Evolutionary conservation across 2,888 invertebrate species (phyloP).

Genomic region (Aphodius granarius): DNA sequence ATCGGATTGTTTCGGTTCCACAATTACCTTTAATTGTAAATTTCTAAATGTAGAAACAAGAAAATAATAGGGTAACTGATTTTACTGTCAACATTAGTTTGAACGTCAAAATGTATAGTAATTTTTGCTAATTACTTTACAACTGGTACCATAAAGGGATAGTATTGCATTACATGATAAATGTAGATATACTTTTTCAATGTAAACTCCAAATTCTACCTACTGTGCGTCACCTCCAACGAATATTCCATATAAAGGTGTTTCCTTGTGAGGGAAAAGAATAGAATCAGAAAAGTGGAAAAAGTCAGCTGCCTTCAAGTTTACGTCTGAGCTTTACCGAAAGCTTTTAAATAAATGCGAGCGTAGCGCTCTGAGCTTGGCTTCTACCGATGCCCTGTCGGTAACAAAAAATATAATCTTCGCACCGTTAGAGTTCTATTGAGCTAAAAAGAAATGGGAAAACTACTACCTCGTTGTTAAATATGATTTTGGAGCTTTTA

Average conservation of each 20-base stretch:
- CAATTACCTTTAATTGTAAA: no score
- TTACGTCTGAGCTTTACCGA: background rate
- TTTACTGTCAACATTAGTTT: no score
- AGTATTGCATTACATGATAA: no score
- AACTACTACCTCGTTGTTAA: background rate
- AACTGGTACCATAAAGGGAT: no score
- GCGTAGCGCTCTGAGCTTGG: background rate
- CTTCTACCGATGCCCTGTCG: background rate
- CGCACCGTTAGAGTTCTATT: background rate
- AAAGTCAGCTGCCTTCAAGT: background rate
- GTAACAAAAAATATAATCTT: background rate
- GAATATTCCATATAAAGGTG: background rate
- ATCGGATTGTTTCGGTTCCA: no score
- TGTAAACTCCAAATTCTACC: no score
- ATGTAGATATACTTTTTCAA: no score
- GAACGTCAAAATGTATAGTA: no score
- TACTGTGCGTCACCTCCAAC: background rate
- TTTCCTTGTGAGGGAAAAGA: background rate
- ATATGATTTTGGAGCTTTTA: background rate
- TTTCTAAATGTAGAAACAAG: no score
- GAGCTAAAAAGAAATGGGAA: background rate
- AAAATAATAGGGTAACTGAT: no score
- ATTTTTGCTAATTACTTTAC: no score
- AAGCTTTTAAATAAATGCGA: background rate
- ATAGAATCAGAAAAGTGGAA: background rate